These are phyloP conservation scores for Falco columbarius DNA, from an alignment of 2,797 vertebrate species.

Conservation along the genomic window DNA sequence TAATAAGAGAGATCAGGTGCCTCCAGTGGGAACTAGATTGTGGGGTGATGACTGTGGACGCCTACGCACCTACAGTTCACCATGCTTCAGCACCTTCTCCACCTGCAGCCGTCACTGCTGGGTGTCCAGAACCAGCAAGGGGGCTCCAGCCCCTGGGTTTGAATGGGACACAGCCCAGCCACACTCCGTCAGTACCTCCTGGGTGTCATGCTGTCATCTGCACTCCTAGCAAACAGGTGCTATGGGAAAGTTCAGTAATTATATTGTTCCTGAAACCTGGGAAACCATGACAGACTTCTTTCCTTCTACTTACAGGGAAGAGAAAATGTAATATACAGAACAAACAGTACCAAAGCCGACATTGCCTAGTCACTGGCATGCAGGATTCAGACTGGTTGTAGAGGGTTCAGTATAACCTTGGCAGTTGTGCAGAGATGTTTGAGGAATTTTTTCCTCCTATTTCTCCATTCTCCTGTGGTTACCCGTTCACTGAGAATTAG, in stretches of 20 bases:
- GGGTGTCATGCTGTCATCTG: neutral
- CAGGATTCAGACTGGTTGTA: neutral
- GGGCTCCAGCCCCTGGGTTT: neutral
- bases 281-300: neutral
- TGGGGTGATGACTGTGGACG: neutral
- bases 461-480: neutral
- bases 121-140: neutral
- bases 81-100: neutral
- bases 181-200: neutral
- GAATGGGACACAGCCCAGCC: fast-evolving
- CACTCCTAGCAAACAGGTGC: neutral
- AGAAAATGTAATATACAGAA: neutral
- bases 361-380: neutral
- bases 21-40: neutral
- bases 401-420: neutral
- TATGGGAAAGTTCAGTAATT: neutral
- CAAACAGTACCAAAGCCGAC: neutral
- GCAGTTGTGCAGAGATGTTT: neutral
- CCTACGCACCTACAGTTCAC: neutral
- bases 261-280: neutral
- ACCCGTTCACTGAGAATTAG: neutral
- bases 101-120: fast-evolving
- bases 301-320: neutral
- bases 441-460: neutral
- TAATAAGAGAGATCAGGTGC: neutral